These are phyloP conservation scores for Proctacanthus coquilletti DNA, from an alignment of 1,140 invertebrate genomes.

Conservation along the genomic window DNA sequence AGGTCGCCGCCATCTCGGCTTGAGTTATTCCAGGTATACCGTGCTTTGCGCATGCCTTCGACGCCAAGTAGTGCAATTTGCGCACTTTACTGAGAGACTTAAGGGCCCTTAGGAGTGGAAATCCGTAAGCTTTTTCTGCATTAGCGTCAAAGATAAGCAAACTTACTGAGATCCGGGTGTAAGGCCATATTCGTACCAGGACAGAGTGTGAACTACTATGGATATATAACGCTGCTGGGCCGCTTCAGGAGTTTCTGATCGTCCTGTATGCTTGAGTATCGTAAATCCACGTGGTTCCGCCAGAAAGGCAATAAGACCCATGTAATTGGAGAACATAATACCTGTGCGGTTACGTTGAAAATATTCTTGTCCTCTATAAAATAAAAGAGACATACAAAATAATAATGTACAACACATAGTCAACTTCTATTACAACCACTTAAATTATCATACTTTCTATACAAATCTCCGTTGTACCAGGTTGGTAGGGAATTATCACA, in stretches of 20 bases:
- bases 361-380: constrained; percentile 40
- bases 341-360: constrained; percentile 37
- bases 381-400: too few relatives aligned
- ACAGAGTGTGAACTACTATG: constrained; percentile 45
- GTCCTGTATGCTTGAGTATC: constrained; percentile 41
- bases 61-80: constrained; percentile 40
- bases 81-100: constrained; percentile 45
- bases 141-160: neutral
- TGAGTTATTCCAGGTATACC: constrained; percentile 41
- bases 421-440: too few relatives aligned
- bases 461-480: too few relatives aligned
- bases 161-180: constrained; percentile 37
- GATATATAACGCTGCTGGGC: constrained; percentile 56
- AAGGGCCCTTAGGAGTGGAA: constrained; percentile 29
- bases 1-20: constrained; percentile 60
- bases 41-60: constrained; percentile 26
- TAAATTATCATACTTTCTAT: too few relatives aligned
- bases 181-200: constrained; percentile 54
- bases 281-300: constrained; percentile 38
- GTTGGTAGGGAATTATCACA: too few relatives aligned
- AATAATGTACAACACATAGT: too few relatives aligned
- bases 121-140: neutral
- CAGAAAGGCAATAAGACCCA: constrained; percentile 40
- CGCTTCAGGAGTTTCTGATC: constrained; percentile 37
- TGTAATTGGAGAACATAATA: constrained; percentile 36